Evolutionary conservation across 2,113 vertebrate genomes (phyloP).

Genomic region (Pedetes capensis): DNA sequence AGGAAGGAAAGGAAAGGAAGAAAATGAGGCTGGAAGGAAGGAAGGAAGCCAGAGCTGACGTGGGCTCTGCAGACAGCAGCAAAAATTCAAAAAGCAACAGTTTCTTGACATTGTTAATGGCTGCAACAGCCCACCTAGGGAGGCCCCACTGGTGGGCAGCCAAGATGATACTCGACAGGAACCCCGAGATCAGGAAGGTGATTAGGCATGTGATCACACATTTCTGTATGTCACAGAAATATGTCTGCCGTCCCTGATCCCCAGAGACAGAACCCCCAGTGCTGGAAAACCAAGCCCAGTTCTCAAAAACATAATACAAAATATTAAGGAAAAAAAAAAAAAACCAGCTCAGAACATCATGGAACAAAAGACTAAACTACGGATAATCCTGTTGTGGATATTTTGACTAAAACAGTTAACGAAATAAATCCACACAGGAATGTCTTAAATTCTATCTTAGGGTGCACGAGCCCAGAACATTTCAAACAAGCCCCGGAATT

Average conservation of each 20-base stretch:
- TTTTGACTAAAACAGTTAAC: not conserved
- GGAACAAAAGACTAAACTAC: not conserved
- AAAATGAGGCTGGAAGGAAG: no score
- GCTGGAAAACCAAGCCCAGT: not conserved
- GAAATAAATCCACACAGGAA: not conserved
- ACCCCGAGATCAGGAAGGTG: no score
- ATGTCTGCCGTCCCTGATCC: not conserved
- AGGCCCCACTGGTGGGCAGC: not conserved
- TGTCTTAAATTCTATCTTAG: not conserved
- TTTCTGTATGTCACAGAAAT: no score
- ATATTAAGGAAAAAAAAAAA: no score
- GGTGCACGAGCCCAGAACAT: not conserved
- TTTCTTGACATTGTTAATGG: not conserved
- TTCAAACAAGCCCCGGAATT: not conserved
- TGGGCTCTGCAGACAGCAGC: not conserved
- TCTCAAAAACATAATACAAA: slow-evolving; percentile 1
- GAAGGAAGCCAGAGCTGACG: not conserved
- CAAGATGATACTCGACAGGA: not conserved
- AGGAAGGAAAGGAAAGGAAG: no score
- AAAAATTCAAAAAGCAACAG: not conserved
- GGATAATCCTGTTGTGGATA: not conserved
- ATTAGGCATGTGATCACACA: no score
- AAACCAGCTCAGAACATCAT: not conserved
- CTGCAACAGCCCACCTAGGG: fast-evolving
- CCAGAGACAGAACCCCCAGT: not conserved